A percentile compares a stretch with the other conserved stretches of the same genome.
Evolutionary conservation across 1,140 invertebrate genomes (phyloP).

Genomic region (Temnothorax longispinosus): DNA sequence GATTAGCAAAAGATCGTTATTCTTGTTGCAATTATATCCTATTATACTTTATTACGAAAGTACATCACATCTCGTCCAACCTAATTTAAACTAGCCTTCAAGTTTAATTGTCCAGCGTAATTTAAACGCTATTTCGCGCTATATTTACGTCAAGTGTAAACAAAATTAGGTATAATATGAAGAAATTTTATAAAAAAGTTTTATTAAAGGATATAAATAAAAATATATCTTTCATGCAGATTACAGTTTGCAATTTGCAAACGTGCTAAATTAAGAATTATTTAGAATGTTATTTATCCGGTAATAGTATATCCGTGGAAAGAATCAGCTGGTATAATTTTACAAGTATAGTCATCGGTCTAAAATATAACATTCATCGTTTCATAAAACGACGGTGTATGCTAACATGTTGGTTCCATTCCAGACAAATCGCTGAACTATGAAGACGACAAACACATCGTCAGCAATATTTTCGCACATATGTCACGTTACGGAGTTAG

Average conservation of each 20-base stretch:
- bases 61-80: background rate
- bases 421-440: slow-evolving; percentile 51
- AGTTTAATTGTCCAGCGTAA: background rate
- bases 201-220: background rate
- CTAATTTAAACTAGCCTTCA: too few relatives aligned
- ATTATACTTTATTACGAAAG: slow-evolving; percentile 6
- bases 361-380: slow-evolving; percentile 18
- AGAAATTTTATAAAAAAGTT: background rate
- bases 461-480: slow-evolving; percentile 53
- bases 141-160: background rate
- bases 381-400: background rate
- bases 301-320: background rate
- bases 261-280: background rate
- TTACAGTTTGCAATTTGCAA: background rate
- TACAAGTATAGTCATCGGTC: background rate
- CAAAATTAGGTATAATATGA: background rate
- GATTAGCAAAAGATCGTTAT: background rate
- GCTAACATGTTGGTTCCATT: slow-evolving; percentile 2
- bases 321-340: background rate
- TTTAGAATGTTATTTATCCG: background rate
- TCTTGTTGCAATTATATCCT: background rate
- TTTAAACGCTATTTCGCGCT: background rate
- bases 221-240: background rate
- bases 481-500: slow-evolving; percentile 42
- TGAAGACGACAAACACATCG: slow-evolving; percentile 36